Percentiles rank a stretch among this genome's conserved stretches.
phyloP scores from a whole-genome alignment of 2,888 invertebrate genomes.

The Patella pellucida region DNA sequence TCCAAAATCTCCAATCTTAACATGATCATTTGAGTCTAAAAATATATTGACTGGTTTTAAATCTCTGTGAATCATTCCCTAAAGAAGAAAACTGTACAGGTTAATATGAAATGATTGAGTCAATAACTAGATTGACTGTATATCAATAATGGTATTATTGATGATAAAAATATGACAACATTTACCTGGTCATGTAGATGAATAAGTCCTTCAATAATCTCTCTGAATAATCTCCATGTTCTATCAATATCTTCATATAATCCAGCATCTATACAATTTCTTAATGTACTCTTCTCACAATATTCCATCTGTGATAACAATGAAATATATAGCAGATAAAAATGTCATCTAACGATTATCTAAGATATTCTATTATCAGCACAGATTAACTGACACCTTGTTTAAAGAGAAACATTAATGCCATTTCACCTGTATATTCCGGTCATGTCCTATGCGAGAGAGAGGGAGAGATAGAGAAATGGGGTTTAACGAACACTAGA shows the following conservation, averaged over 20 bases:
- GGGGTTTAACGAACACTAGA: too few species aligned
- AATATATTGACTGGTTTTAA: constrained; percentile 88
- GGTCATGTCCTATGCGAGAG: too few species aligned
- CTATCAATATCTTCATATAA: constrained; percentile 81
- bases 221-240: constrained; percentile 92
- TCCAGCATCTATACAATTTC: constrained; percentile 85
- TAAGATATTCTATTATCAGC: too few species aligned
- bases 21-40: constrained; percentile 89
- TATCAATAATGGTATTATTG: not conserved
- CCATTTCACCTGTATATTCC: too few species aligned
- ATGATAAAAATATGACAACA: not conserved
- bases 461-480: too few species aligned
- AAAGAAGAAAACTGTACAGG: constrained; percentile 75
- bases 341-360: too few species aligned
- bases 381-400: too few species aligned
- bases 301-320: constrained; percentile 87
- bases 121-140: too few species aligned
- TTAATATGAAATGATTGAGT: too few species aligned
- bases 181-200: constrained; percentile 93
- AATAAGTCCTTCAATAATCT: constrained; percentile 90
- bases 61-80: constrained; percentile 73
- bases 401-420: too few species aligned
- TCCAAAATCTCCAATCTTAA: constrained; percentile 98
- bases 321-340: not conserved
- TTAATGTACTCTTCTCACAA: constrained; percentile 93